These are phyloP conservation scores for Xiphorhynchus erythropygius DNA, from an alignment of 2,797 vertebrate genomes.

Conservation along the genomic window DNA sequence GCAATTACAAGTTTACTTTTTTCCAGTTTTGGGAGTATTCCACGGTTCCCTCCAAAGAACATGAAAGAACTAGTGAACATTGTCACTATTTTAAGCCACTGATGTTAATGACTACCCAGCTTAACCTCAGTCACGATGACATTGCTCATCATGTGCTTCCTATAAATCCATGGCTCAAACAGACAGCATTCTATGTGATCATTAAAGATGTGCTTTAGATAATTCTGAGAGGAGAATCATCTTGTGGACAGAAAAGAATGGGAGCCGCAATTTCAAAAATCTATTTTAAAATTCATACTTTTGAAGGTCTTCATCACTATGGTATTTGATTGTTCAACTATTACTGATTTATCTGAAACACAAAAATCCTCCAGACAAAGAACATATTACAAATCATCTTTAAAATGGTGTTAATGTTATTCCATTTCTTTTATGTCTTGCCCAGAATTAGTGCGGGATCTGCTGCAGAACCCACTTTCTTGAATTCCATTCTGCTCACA, in stretches of 20 bases:
- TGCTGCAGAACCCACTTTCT: not conserved
- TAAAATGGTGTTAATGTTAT: not conserved
- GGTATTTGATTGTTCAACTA: not conserved
- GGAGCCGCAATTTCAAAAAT: not conserved
- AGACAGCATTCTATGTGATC: not conserved
- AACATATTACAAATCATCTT: not conserved
- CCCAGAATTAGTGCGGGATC: not conserved
- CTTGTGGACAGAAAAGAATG: not conserved
- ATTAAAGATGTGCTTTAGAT: not conserved
- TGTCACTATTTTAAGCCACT: accelerated
- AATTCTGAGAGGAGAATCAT: not conserved
- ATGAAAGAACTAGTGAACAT: not conserved
- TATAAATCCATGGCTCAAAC: not conserved
- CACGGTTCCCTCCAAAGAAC: not conserved
- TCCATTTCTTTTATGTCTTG: not conserved
- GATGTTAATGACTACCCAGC: not conserved
- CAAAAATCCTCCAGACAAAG: not conserved
- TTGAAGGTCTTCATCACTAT: not conserved
- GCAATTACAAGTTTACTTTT: accelerated
- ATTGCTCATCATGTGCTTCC: not conserved
- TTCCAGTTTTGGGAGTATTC: not conserved
- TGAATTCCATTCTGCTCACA: not conserved
- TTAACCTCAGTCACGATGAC: not conserved
- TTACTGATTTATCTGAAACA: not conserved
- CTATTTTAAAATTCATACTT: not conserved